Evolutionary conservation across 1,140 invertebrate genomes (phyloP).

Genomic region (Anastrepha ludens): DNA sequence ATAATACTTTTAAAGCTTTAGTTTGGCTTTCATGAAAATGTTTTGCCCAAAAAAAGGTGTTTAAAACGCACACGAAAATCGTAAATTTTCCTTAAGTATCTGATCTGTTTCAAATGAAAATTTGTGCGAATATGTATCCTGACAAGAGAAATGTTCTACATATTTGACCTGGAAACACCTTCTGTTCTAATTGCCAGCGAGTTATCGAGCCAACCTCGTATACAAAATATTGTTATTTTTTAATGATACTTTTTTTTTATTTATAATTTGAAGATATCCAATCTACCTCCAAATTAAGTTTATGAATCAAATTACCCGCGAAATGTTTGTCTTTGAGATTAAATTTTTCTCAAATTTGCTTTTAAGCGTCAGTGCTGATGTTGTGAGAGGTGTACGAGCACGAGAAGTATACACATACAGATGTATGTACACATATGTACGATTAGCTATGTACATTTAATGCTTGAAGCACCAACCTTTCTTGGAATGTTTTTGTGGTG

Average conservation of each 20-base stretch:
- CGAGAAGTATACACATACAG: neutral
- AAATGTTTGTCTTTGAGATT: neutral
- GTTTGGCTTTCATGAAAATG: too few relatives aligned
- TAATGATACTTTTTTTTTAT: neutral
- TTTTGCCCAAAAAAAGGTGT: too few relatives aligned
- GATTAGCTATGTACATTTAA: neutral
- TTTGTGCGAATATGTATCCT: too few relatives aligned
- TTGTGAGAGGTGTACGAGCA: neutral
- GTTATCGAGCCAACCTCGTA: too few relatives aligned
- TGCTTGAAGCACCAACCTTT: neutral
- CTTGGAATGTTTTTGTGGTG: neutral
- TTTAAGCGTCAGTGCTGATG: neutral
- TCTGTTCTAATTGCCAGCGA: too few relatives aligned
- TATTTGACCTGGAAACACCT: too few relatives aligned
- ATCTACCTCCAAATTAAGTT: neutral
- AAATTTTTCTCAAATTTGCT: constrained; percentile 6
- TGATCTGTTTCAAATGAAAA: too few relatives aligned
- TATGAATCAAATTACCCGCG: neutral
- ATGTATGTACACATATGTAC: neutral
- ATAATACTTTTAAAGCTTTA: too few relatives aligned
- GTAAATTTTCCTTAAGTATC: too few relatives aligned
- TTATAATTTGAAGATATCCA: neutral
- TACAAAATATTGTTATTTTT: neutral
- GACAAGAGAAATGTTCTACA: too few relatives aligned
- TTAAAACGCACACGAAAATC: too few relatives aligned